Percentiles rank a stretch among this genome's conserved stretches.
Conservation (phyloP, 2,113 vertebrate species). For the Engystomops pustulosus region DNA sequence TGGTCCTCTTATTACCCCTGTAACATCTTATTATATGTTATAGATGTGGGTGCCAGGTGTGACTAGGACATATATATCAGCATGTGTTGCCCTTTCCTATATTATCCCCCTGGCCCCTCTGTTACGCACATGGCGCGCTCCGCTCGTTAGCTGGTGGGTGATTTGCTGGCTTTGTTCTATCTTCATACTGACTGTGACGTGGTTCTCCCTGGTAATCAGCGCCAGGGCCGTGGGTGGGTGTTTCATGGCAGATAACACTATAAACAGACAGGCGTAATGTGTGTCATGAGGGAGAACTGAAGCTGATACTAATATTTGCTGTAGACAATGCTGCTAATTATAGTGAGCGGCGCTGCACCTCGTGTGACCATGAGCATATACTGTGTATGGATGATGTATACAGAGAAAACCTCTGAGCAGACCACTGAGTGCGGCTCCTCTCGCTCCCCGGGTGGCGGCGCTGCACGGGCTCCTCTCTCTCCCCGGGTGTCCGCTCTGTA, state of each 20-base stretch:
- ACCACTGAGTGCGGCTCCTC: too few species aligned
- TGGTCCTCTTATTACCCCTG: too few species aligned
- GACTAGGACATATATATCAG: not conserved
- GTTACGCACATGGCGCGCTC: slow-evolving; percentile 7
- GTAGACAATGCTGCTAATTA: not conserved
- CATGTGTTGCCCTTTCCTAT: not conserved
- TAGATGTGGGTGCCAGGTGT: not conserved
- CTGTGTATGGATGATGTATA: too few species aligned
- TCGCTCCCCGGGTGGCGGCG: too few species aligned
- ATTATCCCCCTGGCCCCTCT: not conserved
- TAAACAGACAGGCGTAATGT: not conserved
- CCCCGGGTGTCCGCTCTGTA: too few species aligned
- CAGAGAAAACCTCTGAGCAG: too few species aligned
- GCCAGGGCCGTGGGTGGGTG: not conserved
- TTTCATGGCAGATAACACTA: slow-evolving; percentile 26
- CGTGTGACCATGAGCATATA: too few species aligned
- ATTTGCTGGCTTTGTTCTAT: not conserved
- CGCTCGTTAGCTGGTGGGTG: slow-evolving; percentile 13
- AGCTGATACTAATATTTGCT: not conserved
- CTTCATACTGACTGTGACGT: slow-evolving; percentile 15
- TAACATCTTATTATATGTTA: too few species aligned
- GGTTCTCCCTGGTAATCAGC: slow-evolving; percentile 28
- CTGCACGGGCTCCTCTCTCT: too few species aligned
- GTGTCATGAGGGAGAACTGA: not conserved
- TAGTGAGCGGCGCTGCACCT: not conserved